Conservation (phyloP, 2,888 invertebrate species). For the Polymixis flavicincta region DNA sequence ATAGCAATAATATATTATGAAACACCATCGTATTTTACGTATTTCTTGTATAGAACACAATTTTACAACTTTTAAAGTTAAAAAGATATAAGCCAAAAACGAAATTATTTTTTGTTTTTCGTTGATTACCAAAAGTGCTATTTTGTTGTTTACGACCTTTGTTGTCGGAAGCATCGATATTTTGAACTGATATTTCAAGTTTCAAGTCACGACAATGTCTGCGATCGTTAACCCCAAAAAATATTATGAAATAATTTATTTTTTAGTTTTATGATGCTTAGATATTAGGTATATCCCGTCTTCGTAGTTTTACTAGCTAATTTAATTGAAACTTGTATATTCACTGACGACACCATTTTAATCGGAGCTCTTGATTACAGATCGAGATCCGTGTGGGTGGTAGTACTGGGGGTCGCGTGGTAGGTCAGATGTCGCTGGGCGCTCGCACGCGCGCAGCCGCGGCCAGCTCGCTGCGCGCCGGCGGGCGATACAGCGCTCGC, state of each 20-base stretch:
- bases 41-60: too few species aligned
- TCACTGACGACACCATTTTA: neutral
- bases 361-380: slow-evolving; percentile 64
- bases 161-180: too few species aligned
- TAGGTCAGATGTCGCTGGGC: slow-evolving; percentile 96
- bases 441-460: slow-evolving; percentile 97
- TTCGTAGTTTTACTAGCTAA: neutral
- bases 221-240: neutral
- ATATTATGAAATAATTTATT: neutral
- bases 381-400: slow-evolving; percentile 86
- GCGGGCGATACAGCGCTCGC: slow-evolving; percentile 96
- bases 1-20: too few species aligned
- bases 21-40: too few species aligned
- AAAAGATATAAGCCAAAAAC: too few species aligned
- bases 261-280: neutral
- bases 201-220: too few species aligned
- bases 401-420: slow-evolving; percentile 83
- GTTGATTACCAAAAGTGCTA: too few species aligned
- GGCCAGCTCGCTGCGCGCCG: slow-evolving; percentile 96
- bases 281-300: rapidly evolving
- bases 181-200: neutral
- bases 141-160: too few species aligned
- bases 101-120: too few species aligned
- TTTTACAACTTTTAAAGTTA: too few species aligned
- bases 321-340: neutral